phyloP scores from a whole-genome alignment of 2,888 invertebrate species.

The Crossocerus cetratus region DNA sequence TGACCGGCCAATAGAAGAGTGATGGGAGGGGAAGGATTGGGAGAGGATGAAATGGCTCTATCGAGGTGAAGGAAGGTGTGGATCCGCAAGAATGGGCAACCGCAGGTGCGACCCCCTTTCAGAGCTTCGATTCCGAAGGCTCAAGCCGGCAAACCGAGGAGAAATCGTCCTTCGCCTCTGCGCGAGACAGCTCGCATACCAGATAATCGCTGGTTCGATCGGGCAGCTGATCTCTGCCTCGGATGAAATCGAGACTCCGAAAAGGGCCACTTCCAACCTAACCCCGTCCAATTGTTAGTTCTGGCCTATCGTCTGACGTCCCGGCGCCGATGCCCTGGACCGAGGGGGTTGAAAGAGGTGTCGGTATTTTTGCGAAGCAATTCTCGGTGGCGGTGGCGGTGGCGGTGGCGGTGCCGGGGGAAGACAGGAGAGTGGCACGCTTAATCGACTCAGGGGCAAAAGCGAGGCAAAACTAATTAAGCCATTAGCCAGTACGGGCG shows the following conservation, averaged over 20 bases:
- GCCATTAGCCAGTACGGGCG: conserved; percentile 50
- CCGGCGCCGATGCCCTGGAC: too few species aligned
- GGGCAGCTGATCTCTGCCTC: conserved; percentile 44
- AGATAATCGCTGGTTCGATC: conserved; percentile 30
- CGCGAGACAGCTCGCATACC: conserved; percentile 35
- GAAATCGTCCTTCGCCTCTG: conserved; percentile 59
- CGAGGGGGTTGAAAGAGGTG: too few species aligned
- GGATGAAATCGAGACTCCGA: neutral
- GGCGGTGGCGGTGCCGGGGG: neutral
- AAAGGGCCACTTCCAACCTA: neutral
- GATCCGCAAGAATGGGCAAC: conserved; percentile 36
- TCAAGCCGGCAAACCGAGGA: conserved; percentile 50
- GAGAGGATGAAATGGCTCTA: conserved; percentile 5
- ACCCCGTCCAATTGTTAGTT: neutral
- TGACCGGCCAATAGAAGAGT: neutral
- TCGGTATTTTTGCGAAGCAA: too few species aligned
- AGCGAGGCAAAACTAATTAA: conserved; percentile 59
- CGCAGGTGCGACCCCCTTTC: conserved; percentile 71
- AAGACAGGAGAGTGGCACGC: conserved; percentile 39
- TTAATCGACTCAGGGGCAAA: conserved; percentile 47
- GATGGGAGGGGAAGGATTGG: neutral
- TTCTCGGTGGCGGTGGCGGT: too few species aligned
- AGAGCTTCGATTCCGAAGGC: conserved; percentile 34
- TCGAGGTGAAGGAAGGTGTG: conserved; percentile 21
- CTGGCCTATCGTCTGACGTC: too few species aligned